Evolutionary conservation across 1,140 invertebrate genomes (phyloP).

Genomic region (Dinothrombium tinctorium): DNA sequence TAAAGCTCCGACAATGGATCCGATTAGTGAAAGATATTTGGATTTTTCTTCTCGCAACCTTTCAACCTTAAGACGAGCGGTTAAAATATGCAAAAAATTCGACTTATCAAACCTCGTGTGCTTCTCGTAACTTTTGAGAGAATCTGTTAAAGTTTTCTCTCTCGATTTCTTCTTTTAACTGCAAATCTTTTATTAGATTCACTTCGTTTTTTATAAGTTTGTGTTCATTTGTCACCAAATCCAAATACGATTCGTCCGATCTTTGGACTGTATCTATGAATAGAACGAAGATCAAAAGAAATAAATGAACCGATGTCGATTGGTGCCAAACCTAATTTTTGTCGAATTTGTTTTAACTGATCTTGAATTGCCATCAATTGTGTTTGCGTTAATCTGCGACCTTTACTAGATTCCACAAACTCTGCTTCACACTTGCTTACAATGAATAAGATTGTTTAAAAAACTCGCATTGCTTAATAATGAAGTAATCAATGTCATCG

Average conservation of each 20-base stretch:
- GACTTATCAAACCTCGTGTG: constrained; percentile 2
- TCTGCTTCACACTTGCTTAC: neutral
- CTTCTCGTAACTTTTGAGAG: constrained; percentile 1
- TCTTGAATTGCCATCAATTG: neutral
- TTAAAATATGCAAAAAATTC: no score
- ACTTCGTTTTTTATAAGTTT: constrained; percentile 3
- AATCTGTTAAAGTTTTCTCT: neutral
- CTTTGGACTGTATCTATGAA: neutral
- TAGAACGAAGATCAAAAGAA: neutral
- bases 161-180: neutral
- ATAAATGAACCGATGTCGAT: neutral
- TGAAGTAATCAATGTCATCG: neutral
- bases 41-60: no score
- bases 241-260: constrained; percentile 2
- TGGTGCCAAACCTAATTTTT: neutral
- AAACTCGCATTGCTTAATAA: neutral
- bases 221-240: constrained; percentile 1
- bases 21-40: no score
- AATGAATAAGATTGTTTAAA: neutral
- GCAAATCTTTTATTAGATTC: neutral
- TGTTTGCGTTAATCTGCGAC: neutral
- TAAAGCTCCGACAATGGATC: constrained; percentile 5
- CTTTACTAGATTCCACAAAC: neutral
- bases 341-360: constrained; percentile 1
- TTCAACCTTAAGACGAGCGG: no score